A percentile compares a stretch with the other conserved stretches of the same genome.
Evolutionary conservation across 2,888 invertebrate genomes (phyloP).

Genomic region (Gari tellinella): DNA sequence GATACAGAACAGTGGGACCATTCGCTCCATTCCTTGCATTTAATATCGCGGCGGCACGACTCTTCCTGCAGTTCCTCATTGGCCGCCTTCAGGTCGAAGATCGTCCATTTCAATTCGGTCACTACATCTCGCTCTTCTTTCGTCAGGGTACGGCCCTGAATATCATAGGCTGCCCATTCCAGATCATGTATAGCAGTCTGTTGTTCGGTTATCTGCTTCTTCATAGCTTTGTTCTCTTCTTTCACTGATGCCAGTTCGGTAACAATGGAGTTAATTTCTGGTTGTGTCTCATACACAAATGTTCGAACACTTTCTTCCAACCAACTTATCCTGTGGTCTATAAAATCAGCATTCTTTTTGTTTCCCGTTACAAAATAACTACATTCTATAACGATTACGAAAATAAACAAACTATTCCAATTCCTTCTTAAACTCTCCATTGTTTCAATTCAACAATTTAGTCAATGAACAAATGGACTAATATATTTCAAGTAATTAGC

Average conservation of each 20-base stretch:
- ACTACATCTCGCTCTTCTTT: conserved; percentile 43
- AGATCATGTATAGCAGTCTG: conserved; percentile 16
- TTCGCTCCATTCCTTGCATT: conserved; percentile 39
- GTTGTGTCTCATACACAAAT: conserved; percentile 25
- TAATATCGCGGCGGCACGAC: conserved; percentile 22
- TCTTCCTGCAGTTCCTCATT: conserved; percentile 37
- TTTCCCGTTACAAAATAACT: neutral
- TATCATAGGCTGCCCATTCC: conserved; percentile 34
- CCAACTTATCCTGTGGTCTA: conserved; percentile 27
- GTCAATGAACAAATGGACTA: neutral
- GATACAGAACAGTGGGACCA: conserved; percentile 41
- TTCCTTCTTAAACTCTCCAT: neutral
- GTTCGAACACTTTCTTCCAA: conserved; percentile 37
- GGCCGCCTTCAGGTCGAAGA: conserved; percentile 46
- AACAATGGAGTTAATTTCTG: conserved; percentile 17
- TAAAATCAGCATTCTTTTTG: conserved; percentile 7
- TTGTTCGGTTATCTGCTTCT: conserved; percentile 20
- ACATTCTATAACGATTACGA: neutral
- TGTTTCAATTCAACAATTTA: neutral
- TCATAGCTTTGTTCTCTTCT: conserved; percentile 16
- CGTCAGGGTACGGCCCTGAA: conserved; percentile 15
- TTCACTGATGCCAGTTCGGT: conserved; percentile 21
- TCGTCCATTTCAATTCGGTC: conserved; percentile 46
- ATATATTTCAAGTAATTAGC: too few relatives aligned
- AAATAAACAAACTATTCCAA: neutral